Base-by-base conservation (phyloP, 1,140 invertebrate genomes). In the Stratiolaelaps scimitus region DNA sequence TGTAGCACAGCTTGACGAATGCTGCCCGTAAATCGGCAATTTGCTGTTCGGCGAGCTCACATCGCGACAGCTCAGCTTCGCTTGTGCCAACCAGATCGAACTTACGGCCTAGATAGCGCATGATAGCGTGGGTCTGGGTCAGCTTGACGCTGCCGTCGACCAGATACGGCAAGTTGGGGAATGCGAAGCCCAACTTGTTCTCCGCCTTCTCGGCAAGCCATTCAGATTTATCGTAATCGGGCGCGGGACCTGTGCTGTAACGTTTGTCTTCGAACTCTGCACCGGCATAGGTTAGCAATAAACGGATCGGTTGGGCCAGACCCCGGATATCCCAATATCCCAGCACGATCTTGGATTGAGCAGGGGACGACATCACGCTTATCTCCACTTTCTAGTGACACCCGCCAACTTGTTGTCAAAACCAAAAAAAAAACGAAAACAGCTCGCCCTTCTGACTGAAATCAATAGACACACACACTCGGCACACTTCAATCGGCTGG, bases 101-200 rank as follows among this genome's bases (percentile, higher is more conserved):
- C 68, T 79, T 79, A 23, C 78, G 66, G 6, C 73, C 79, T 66
- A 80, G 72, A 69, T 80, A 75, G 17, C 75, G 72, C 20, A 78
- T 60, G 66, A 80, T 80, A 10, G 79, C 75, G 67, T 74, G 74
- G 65, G 75, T 78, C 66, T 67, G 68, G 1, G 68, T 71, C 7
- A 72, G 17, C 29, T 69, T 71, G 2, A 72, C 68, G 46, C 71
- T 68, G 1, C 68, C 71, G 46, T 71, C 69, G 20, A 72, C 71
- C n/a, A 68, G 69, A 43, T 72, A 71, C 0, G 70, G 67, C 26
- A 75, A 69, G 69, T 75, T 75, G 17, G 74, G 74, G 67, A 75
- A 74, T 40, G 72, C 72, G 26, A 75, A 60, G 19, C 71, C 72
- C 10, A 75, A 56, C 13, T 48, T 68, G 34, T 40, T 40, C 4